A percentile compares a stretch with the other conserved stretches of the same genome.
These are phyloP conservation scores for Dascillus cervinus DNA, from an alignment of 2,888 invertebrate genomes.

Conservation along the genomic window DNA sequence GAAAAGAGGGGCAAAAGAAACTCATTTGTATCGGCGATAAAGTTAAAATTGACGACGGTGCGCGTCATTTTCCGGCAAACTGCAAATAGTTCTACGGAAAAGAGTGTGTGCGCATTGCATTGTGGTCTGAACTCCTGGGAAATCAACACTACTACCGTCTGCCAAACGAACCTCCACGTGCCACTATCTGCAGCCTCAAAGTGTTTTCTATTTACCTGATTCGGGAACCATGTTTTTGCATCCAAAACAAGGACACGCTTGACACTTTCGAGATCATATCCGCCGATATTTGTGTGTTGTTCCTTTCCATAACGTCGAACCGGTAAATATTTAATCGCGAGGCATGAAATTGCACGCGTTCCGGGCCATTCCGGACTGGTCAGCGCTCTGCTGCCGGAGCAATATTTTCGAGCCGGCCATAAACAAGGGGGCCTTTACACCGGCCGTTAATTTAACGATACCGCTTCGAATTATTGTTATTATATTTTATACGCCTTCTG, in stretches of 20 bases:
- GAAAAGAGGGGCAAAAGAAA: too few species aligned
- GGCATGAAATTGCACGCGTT: slow-evolving; percentile 31
- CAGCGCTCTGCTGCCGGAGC: slow-evolving; percentile 22
- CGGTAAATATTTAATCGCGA: slow-evolving; percentile 25
- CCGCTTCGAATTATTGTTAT: slow-evolving; percentile 31
- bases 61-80: slow-evolving; percentile 24
- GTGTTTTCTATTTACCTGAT: too few species aligned
- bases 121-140: slow-evolving; percentile 31
- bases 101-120: slow-evolving; percentile 23
- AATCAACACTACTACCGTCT: slow-evolving; percentile 26
- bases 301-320: too few species aligned
- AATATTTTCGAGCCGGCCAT: slow-evolving; percentile 25
- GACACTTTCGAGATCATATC: too few species aligned
- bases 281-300: too few species aligned
- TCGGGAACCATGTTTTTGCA: too few species aligned
- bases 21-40: slow-evolving; percentile 25
- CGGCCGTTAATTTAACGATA: slow-evolving; percentile 29
- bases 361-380: slow-evolving; percentile 25
- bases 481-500: slow-evolving; percentile 26
- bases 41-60: slow-evolving; percentile 23
- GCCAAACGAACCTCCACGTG: slow-evolving; percentile 15
- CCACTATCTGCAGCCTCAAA: too few species aligned
- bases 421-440: slow-evolving; percentile 29
- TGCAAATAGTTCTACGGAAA: slow-evolving; percentile 24
- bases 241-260: too few species aligned